phyloP scores from a whole-genome alignment of 2,113 vertebrate genomes.

The Sciurus niger region DNA sequence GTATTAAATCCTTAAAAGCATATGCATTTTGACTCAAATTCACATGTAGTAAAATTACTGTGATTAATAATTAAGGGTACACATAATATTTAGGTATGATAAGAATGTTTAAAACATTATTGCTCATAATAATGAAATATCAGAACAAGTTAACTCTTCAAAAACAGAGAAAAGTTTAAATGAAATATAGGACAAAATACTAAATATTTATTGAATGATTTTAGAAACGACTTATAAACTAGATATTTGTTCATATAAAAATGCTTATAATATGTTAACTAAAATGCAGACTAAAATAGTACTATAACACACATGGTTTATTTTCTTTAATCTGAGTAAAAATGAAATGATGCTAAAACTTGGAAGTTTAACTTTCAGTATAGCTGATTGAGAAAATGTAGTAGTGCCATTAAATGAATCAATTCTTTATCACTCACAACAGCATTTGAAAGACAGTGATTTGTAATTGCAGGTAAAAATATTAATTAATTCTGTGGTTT shows the following conservation, averaged over 20 bases:
- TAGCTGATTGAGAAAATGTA: slow-evolving; percentile 13
- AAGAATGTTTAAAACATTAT: slow-evolving; percentile 18
- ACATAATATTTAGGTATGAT: slow-evolving; percentile 28
- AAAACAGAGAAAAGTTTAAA: background rate
- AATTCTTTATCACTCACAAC: background rate
- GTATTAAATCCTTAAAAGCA: slow-evolving; percentile 40
- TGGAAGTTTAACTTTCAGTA: background rate
- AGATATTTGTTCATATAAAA: slow-evolving; percentile 42
- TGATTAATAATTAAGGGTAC: background rate
- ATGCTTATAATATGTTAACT: background rate
- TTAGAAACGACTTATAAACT: slow-evolving; percentile 26
- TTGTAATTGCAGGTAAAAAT: slow-evolving; percentile 9
- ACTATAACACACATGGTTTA: background rate
- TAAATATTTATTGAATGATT: slow-evolving; percentile 20
- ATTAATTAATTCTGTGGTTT: slow-evolving; percentile 70
- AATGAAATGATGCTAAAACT: slow-evolving; percentile 40
- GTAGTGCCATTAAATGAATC: background rate
- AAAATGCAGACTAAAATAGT: background rate
- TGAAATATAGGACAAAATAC: slow-evolving; percentile 14
- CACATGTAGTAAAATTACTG: background rate
- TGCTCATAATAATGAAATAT: slow-evolving; percentile 25
- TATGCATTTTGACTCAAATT: slow-evolving; percentile 43
- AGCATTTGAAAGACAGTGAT: slow-evolving; percentile 39
- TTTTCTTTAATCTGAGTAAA: slow-evolving; percentile 48
- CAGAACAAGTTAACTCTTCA: slow-evolving; percentile 52